phyloP scores from a whole-genome alignment of 2,797 vertebrate genomes.

The Siniperca undulata region DNA sequence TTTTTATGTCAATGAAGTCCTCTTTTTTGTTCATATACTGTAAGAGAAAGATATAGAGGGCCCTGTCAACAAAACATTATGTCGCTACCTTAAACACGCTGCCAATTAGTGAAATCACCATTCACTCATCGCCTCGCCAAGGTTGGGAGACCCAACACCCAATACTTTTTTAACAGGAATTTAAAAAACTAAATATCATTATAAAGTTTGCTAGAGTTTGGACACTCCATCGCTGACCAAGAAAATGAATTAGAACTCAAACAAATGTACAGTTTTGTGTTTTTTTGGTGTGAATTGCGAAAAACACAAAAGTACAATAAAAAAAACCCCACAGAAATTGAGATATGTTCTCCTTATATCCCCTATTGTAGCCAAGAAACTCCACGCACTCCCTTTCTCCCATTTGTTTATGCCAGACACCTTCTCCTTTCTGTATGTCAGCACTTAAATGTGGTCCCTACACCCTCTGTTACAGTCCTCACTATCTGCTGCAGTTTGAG shows the following conservation, averaged over 20 bases:
- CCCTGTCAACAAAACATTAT: background rate
- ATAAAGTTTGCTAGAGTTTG: background rate
- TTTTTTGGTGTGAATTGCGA: background rate
- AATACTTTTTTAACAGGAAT: too few species aligned
- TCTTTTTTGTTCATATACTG: background rate
- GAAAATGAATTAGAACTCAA: background rate
- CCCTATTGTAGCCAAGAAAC: background rate
- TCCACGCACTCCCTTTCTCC: background rate
- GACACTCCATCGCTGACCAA: background rate
- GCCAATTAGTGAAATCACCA: background rate
- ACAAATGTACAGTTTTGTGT: too few species aligned
- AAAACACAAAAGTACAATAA: background rate
- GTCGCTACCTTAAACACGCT: background rate
- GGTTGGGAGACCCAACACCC: background rate
- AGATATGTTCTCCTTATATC: background rate
- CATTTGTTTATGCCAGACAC: slow-evolving; percentile 1
- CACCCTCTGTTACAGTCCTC: background rate
- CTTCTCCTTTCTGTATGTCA: background rate
- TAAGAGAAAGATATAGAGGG: background rate
- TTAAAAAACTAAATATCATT: background rate
- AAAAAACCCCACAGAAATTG: background rate
- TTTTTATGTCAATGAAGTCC: background rate
- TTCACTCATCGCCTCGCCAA: background rate
- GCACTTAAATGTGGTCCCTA: background rate
- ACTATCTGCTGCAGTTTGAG: slow-evolving; percentile 10